phyloP scores from a whole-genome alignment of 2,797 vertebrate genomes.

The Aplochiton taeniatus region DNA sequence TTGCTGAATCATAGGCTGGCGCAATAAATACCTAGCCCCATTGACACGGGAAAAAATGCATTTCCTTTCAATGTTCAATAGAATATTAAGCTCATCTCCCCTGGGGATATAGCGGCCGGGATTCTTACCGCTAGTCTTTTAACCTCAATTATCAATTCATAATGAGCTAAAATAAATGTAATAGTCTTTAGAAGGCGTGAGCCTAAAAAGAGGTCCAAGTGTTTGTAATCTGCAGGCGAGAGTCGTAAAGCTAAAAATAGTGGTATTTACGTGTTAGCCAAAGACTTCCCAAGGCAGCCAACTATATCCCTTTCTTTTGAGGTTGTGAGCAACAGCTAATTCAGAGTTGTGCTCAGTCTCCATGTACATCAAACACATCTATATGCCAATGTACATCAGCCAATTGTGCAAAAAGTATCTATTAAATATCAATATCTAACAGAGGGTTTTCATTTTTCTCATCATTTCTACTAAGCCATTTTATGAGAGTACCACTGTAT shows the following conservation, averaged over 20 bases:
- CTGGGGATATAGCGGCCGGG: background rate
- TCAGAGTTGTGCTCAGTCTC: too few relatives aligned
- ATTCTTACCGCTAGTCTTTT: background rate
- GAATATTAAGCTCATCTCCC: background rate
- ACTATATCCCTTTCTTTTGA: too few relatives aligned
- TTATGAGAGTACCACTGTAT: too few relatives aligned
- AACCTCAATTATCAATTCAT: background rate
- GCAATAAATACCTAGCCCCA: background rate
- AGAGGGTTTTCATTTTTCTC: too few relatives aligned
- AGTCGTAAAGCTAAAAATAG: slow-evolving; percentile 34
- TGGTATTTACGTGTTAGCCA: too few relatives aligned
- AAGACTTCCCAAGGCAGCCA: too few relatives aligned
- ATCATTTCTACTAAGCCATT: too few relatives aligned
- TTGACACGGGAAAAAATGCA: background rate
- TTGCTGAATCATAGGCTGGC: background rate
- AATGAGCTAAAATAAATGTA: slow-evolving; percentile 20
- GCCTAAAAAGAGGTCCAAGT: slow-evolving; percentile 18
- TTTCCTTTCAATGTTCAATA: slow-evolving; percentile 8
- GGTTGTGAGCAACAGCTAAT: too few relatives aligned
- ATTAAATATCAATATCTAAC: too few relatives aligned
- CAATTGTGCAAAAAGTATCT: too few relatives aligned
- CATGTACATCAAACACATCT: too few relatives aligned
- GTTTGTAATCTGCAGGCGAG: slow-evolving; percentile 26
- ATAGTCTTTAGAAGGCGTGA: slow-evolving; percentile 1
- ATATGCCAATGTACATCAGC: too few relatives aligned